These are phyloP conservation scores for Bombus balteatus DNA, from an alignment of 1,140 invertebrate genomes.

Conservation along the genomic window DNA sequence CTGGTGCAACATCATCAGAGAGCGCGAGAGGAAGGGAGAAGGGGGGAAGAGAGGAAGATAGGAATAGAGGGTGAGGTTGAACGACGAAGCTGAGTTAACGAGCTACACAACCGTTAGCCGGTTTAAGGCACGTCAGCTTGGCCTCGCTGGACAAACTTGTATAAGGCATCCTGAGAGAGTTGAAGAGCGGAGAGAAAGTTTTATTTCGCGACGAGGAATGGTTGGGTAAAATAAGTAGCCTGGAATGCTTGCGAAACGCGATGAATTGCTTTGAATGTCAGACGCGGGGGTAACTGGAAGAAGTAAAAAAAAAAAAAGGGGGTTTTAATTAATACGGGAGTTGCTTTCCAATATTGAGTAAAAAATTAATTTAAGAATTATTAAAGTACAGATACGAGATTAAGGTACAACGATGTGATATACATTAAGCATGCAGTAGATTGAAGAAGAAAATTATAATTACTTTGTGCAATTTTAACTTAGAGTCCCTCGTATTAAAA, in stretches of 20 bases:
- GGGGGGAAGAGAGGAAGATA: not conserved
- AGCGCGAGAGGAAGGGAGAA: too few relatives aligned
- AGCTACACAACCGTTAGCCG: slow-evolving; percentile 12
- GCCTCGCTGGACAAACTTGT: not conserved
- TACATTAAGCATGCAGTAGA: too few relatives aligned
- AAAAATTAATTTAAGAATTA: too few relatives aligned
- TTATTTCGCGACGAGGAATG: not conserved
- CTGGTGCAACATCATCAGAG: not conserved
- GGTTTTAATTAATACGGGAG: not conserved
- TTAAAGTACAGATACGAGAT: too few relatives aligned
- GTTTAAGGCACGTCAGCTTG: not conserved
- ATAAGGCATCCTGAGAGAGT: not conserved
- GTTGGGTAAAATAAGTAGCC: not conserved
- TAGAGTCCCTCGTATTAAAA: too few relatives aligned
- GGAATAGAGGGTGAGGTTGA: too few relatives aligned
- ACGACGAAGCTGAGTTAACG: slow-evolving; percentile 53
- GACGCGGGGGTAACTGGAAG: not conserved
- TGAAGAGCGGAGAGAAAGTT: not conserved
- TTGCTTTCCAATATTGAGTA: not conserved
- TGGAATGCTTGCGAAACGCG: not conserved
- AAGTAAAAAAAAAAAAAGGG: too few relatives aligned
- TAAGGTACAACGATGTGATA: too few relatives aligned
- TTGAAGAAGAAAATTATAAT: too few relatives aligned
- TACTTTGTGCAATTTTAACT: too few relatives aligned
- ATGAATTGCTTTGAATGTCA: not conserved